phyloP scores from a whole-genome alignment of 2,888 invertebrate species.

The Spicauda simplicius region DNA sequence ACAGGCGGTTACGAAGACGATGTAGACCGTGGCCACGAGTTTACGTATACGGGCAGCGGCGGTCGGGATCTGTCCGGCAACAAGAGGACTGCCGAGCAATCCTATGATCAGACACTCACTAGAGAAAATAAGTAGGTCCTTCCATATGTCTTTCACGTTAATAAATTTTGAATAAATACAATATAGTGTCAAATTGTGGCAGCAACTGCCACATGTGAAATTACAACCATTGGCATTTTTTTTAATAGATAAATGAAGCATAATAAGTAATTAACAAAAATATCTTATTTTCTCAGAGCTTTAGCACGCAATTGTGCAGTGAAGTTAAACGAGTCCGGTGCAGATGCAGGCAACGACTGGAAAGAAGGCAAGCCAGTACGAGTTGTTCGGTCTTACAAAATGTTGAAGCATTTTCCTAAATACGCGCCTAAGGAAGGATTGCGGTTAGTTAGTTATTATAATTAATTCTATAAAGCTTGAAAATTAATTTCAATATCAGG shows the following conservation, averaged over 20 bases:
- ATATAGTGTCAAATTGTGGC: no score
- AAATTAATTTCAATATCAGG: no score
- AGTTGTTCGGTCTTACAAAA: conserved; percentile 91
- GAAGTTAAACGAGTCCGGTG: conserved; percentile 87
- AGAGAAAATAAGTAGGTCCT: conserved; percentile 92
- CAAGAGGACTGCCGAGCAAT: conserved; percentile 91
- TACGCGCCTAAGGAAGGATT: conserved; percentile 91
- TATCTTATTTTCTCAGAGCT: conserved; percentile 78
- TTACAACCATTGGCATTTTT: no score
- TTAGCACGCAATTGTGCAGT: conserved; percentile 91
- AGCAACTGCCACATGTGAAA: no score
- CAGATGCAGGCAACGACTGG: conserved; percentile 89
- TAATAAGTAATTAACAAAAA: no score
- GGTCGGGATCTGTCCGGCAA: conserved; percentile 93
- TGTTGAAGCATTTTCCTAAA: conserved; percentile 86
- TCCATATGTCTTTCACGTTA: no score
- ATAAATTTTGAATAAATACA: no score
- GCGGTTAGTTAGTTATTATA: conserved; percentile 66
- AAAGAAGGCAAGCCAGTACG: conserved; percentile 90
- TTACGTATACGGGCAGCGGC: conserved; percentile 93
- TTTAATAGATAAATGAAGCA: no score
- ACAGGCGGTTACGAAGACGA: conserved; percentile 94
- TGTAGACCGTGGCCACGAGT: conserved; percentile 91
- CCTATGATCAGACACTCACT: conserved; percentile 91
- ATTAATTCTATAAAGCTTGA: no score